Percentiles rank a stretch among this genome's conserved stretches.
phyloP scores from a whole-genome alignment of 2,797 vertebrate genomes.

The Podarcis lilfordi region DNA sequence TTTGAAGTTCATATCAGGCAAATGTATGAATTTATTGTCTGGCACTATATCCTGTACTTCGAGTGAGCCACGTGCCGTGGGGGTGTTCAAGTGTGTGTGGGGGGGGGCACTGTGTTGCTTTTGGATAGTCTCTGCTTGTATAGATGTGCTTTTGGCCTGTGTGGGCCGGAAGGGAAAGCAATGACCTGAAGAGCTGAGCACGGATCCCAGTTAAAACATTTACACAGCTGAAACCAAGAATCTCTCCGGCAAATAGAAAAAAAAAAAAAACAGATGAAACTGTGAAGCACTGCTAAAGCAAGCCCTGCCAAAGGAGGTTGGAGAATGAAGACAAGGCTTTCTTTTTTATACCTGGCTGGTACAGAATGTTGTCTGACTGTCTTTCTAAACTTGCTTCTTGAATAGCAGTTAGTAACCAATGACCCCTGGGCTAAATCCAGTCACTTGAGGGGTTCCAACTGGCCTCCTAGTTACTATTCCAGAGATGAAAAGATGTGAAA shows the following conservation, averaged over 20 bases:
- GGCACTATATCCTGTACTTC: constrained; percentile 45
- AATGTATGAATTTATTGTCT: constrained; percentile 53
- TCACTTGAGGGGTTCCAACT: not conserved
- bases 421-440: not conserved
- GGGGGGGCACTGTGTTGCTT: constrained; percentile 59
- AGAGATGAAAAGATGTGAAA: not conserved
- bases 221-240: constrained; percentile 84
- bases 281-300: constrained; percentile 67
- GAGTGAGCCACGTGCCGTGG: constrained; percentile 64
- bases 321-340: constrained; percentile 42
- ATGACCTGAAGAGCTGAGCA: constrained; percentile 68
- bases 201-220: constrained; percentile 79
- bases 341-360: constrained; percentile 30
- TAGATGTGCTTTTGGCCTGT: constrained; percentile 66
- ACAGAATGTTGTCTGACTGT: not conserved
- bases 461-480: not conserved
- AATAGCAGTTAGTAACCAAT: not conserved
- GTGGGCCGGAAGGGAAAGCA: constrained; percentile 66
- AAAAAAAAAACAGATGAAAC: constrained; percentile 65
- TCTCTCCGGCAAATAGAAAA: constrained; percentile 75
- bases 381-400: not conserved
- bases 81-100: constrained; percentile 49
- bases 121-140: constrained; percentile 66
- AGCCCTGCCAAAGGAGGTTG: constrained; percentile 22
- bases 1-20: constrained; percentile 60